A percentile compares a stretch with the other conserved stretches of the same genome.
These are phyloP conservation scores for Gymnoscopelus braueri DNA, from an alignment of 2,797 vertebrate genomes.

Conservation along the genomic window DNA sequence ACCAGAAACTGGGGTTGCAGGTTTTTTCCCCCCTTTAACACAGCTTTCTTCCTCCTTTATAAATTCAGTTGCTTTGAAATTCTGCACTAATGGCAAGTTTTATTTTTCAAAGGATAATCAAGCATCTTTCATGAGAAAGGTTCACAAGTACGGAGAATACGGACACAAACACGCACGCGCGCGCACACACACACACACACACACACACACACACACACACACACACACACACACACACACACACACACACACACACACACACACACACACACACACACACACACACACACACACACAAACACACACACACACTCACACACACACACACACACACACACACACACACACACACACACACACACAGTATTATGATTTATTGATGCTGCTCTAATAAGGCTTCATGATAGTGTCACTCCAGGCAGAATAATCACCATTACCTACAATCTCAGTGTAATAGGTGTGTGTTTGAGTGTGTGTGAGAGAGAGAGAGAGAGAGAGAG, in stretches of 20 bases:
- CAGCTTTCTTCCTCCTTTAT: conserved; percentile 36
- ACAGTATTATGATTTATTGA: too few species aligned
- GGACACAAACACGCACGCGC: neutral
- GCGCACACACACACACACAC: conserved; percentile 7
- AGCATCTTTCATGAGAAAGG: conserved; percentile 57
- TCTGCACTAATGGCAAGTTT: conserved; percentile 51
- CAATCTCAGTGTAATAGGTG: neutral
- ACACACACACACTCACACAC: neutral
- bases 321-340: conserved; percentile 24
- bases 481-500: too few species aligned
- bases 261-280: conserved; percentile 27
- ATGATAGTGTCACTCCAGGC: too few species aligned
- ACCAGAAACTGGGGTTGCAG: conserved; percentile 33
- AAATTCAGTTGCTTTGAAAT: conserved; percentile 51
- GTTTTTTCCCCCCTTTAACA: conserved; percentile 9
- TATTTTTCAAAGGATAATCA: conserved; percentile 60
- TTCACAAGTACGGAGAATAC: conserved; percentile 6
- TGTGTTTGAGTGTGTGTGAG: neutral
- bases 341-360: neutral
- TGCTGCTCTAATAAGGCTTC: too few species aligned
- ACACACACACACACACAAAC: neutral
- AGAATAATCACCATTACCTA: neutral
- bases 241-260: conserved; percentile 6
- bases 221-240: conserved; percentile 24
- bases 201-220: conserved; percentile 21